Base-by-base conservation (phyloP, 2,113 vertebrate species). In the Glaucidium brasilianum region DNA sequence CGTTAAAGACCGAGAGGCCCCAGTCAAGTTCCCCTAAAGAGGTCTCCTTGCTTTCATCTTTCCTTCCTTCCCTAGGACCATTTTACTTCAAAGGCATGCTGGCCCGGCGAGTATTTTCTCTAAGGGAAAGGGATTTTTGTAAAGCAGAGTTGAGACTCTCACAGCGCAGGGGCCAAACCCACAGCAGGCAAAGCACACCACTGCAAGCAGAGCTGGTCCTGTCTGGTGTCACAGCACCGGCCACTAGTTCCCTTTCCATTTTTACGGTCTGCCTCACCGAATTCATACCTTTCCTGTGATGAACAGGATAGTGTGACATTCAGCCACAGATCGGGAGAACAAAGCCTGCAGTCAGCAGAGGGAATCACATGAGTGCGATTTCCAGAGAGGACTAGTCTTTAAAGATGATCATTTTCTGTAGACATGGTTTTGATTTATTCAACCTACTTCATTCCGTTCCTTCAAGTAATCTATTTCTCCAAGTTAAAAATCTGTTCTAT, bases 211-310 rank as follows among this genome's bases (percentile, higher is more conserved):
- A 75, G 47, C 53, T 62, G 34, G 1, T 4, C 50, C 58, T 59
- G 67, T 34, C 59, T 18, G 15, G 60, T 68, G 41, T 47, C 69
- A 55, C 18, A 6, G 49, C 1, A 0, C 73, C 0, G 5, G 52
- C 14, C 21, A 15, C 18, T 20, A 19, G 15, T 21, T 84, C 53
- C 45, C 62, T 35, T 59, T 35, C 67, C 67, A 20, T 73, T 60
- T 85, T 35, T 26, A 35, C 41, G 45, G 69, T 21, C 13, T 63
- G 71, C 63, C 35, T 64, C 37, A 37, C 5, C 27, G 52, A 47
- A 27, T 41, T 85, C 67, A 64, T 78, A 39, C 67, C 55, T 71
- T 77, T 50, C 52, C 64, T 66, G 53, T 50, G 59, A 72, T 60
- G 53, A 66, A n/a, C 1, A 1, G 81, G 29, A 41, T 59, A 49